A percentile compares a stretch with the other conserved stretches of the same genome.
Conservation (phyloP, 1,140 invertebrate genomes). For the Aradophagus sp. region DNA sequence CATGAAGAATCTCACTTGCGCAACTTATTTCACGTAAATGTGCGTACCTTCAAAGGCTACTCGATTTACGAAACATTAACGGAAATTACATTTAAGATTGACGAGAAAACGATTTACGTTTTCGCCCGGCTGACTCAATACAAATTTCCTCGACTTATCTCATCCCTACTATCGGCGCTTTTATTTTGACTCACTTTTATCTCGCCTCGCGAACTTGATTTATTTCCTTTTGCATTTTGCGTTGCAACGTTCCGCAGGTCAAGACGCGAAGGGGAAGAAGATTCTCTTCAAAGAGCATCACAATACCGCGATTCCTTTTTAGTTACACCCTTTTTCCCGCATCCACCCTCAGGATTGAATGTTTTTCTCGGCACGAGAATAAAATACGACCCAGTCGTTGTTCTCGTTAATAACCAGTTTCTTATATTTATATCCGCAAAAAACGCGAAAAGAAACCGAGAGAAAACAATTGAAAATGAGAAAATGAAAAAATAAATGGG, state of each 20-base stretch:
- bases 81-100: slow-evolving; percentile 28
- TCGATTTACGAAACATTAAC: slow-evolving; percentile 7
- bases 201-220: slow-evolving; percentile 6
- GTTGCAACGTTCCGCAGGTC: slow-evolving; percentile 14
- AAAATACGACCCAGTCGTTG: no score
- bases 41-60: no score
- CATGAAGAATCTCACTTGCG: no score
- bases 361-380: no score
- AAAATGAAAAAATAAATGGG: neutral
- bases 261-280: slow-evolving; percentile 10
- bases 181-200: slow-evolving; percentile 21
- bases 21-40: no score
- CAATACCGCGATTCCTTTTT: slow-evolving; percentile 15
- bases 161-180: slow-evolving; percentile 3
- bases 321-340: slow-evolving; percentile 11
- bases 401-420: no score
- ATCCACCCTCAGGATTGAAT: no score
- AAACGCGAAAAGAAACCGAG: neutral
- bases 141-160: slow-evolving; percentile 24
- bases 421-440: no score
- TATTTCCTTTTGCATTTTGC: slow-evolving; percentile 23
- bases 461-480: neutral
- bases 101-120: slow-evolving; percentile 11
- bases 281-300: slow-evolving; percentile 21
- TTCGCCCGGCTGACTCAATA: slow-evolving; percentile 7